Conservation (phyloP, 2,113 vertebrate genomes). For the Anhinga rufa region DNA sequence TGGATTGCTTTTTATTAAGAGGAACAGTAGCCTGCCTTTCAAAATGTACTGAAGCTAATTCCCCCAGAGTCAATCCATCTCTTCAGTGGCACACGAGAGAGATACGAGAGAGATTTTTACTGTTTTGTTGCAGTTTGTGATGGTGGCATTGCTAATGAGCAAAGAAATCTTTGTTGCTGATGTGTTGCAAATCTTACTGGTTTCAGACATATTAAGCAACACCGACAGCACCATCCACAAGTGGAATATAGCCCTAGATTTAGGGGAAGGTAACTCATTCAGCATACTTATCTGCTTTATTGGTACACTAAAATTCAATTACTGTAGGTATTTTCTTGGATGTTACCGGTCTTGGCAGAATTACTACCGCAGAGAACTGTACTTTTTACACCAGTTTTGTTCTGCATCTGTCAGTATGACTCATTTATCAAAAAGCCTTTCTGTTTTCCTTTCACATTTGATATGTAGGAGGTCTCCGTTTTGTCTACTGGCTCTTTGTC, state of each 20-base stretch:
- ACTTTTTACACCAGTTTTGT: neutral
- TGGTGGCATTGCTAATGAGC: neutral
- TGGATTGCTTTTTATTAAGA: neutral
- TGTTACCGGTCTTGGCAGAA: neutral
- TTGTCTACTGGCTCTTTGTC: neutral
- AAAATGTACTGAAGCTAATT: neutral
- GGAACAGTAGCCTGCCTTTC: neutral
- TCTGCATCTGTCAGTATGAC: neutral
- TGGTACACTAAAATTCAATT: neutral
- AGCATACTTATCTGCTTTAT: neutral
- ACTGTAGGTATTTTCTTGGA: neutral
- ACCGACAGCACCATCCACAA: neutral
- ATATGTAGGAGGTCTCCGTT: neutral
- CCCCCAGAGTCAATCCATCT: neutral
- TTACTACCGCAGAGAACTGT: neutral
- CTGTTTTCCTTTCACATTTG: neutral
- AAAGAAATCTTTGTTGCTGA: neutral
- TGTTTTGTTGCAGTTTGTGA: neutral
- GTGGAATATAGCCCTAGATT: neutral
- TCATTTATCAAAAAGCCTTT: neutral
- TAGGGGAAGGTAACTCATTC: neutral
- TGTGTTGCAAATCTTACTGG: neutral
- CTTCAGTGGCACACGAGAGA: neutral
- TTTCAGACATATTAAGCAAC: neutral
- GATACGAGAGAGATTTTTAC: neutral